Base-by-base conservation (phyloP, 2,888 invertebrate genomes). In the Ypsolopha scabrella region DNA sequence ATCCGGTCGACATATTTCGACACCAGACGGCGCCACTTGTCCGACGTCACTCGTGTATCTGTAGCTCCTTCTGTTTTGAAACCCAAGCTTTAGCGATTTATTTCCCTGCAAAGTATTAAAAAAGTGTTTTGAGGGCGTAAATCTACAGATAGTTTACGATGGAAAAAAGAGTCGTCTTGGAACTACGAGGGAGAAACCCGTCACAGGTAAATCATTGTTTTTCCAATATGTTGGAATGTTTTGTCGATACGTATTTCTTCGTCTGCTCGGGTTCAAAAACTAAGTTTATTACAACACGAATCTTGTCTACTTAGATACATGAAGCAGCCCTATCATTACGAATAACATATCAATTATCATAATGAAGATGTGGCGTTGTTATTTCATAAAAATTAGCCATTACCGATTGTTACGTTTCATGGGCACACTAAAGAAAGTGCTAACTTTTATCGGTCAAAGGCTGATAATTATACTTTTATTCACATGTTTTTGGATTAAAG, bases 141-240 rank as follows among this genome's bases (percentile, higher is more conserved):
- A 62, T 63, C 60, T 59, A 59, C 57, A 63, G 59, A 65, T 61
- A 65, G 60, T 52, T 63, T 59, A 75, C 73, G 66, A 97, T 97
- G 97, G 96, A 97, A 89, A 97, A 97, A 83, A 93, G 98, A 87
- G 93, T 98, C 90, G 94, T 94, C 75, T 89, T 97, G 78, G 98
- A 98, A 88, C 93, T 94, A 88, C 90, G 97, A 75, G 97, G 97
- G 82, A 92, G 93, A 80, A 92, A 91, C 80, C 93, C 96, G 67
- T 91, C 91, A 76, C 93, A 96, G 90, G 98, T 98, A 90, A 92
- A 91, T 74, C 52, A 70, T 60, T 60, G 64, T 69, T 73, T 24
- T 76, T 75, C 74, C 71, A 62, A 68, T 77, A 55, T 74, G 75
- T 72, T 74, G 79, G 77, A 82, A 82, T 86, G 86, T 86, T 86